Conservation (phyloP, 2,888 invertebrate genomes). For the Trissoscelio sp. region DNA sequence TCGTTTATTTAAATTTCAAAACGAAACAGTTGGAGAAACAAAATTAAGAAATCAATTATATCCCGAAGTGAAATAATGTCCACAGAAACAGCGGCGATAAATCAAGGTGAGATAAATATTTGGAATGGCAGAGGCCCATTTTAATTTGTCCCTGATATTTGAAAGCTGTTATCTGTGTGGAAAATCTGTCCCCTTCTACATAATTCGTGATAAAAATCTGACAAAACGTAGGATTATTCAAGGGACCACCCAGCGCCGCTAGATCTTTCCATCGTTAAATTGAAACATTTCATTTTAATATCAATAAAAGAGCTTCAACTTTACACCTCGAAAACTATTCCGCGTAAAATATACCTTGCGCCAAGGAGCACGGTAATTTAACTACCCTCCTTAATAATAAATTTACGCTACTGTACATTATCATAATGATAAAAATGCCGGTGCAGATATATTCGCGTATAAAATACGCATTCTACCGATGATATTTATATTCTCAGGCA, state of each 20-base stretch:
- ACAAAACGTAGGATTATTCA: constrained; percentile 9
- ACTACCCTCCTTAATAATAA: constrained; percentile 60
- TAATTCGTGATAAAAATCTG: constrained; percentile 43
- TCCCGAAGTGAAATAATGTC: constrained; percentile 20
- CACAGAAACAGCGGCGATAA: constrained; percentile 32
- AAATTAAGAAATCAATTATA: constrained; percentile 45
- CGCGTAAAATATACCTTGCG: constrained; percentile 27
- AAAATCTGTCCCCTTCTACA: constrained; percentile 36
- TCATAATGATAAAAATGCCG: constrained; percentile 54
- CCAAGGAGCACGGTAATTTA: constrained; percentile 43
- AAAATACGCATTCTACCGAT: constrained; percentile 31
- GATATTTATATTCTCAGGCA: constrained; percentile 57
- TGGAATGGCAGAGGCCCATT: constrained; percentile 21
- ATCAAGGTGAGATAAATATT: constrained; percentile 43
- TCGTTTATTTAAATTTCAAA: constrained; percentile 12
- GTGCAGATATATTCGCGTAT: constrained; percentile 38
- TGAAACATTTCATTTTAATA: constrained; percentile 49
- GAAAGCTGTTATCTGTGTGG: constrained; percentile 33
- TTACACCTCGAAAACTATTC: constrained; percentile 47
- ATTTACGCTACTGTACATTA: constrained; percentile 68
- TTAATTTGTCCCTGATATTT: constrained; percentile 35
- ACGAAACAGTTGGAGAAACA: not conserved
- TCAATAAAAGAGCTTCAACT: constrained; percentile 47
- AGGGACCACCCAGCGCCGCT: constrained; percentile 50
- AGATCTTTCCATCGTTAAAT: constrained; percentile 35